phyloP scores from a whole-genome alignment of 2,888 invertebrate species.

The Lasiommata megera region DNA sequence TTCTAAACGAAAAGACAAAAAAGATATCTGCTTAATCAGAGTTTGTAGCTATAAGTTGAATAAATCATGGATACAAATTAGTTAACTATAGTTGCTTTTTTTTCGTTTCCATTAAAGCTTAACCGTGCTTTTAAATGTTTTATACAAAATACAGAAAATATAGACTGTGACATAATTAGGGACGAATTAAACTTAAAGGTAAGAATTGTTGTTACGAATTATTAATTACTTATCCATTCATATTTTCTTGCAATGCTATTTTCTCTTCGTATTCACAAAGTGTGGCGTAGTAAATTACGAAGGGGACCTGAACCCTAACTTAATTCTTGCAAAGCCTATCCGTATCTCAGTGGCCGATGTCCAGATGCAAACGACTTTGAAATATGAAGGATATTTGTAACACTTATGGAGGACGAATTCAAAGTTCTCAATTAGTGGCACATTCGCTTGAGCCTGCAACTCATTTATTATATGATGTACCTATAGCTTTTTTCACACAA shows the following conservation, averaged over 20 bases:
- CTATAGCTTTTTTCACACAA: background rate
- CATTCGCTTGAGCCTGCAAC: background rate
- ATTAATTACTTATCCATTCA: too few relatives aligned
- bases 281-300: background rate
- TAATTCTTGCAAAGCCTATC: constrained; percentile 61
- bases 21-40: too few relatives aligned
- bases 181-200: too few relatives aligned
- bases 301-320: constrained; percentile 41
- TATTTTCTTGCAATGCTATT: background rate
- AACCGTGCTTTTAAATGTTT: too few relatives aligned
- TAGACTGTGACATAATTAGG: too few relatives aligned
- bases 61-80: too few relatives aligned
- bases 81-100: too few relatives aligned
- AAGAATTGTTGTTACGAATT: too few relatives aligned
- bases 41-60: too few relatives aligned
- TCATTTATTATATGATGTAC: background rate
- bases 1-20: too few relatives aligned
- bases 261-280: background rate
- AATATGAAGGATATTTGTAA: constrained; percentile 79
- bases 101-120: too few relatives aligned
- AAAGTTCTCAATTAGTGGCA: constrained; percentile 25
- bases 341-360: constrained; percentile 69
- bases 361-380: constrained; percentile 81
- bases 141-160: too few relatives aligned
- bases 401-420: constrained; percentile 32